These are phyloP conservation scores for Melinaea menophilus DNA, from an alignment of 2,888 invertebrate genomes.

Conservation along the genomic window DNA sequence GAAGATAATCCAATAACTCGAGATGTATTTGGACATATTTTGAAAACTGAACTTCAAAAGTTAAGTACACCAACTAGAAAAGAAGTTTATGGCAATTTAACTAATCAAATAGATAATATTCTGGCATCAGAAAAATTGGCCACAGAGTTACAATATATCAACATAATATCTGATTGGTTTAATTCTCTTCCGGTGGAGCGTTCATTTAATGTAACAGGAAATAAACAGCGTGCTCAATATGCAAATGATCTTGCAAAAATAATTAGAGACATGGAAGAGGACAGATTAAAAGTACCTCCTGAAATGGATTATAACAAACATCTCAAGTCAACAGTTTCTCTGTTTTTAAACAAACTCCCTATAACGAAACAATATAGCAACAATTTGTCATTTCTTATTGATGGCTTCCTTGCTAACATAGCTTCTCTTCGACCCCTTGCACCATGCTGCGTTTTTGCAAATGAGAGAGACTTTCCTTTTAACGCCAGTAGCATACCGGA, in stretches of 20 bases:
- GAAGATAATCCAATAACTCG: conserved; percentile 45
- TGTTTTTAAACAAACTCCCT: conserved; percentile 19
- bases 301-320: conserved; percentile 1
- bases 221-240: conserved; percentile 45
- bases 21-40: conserved; percentile 44
- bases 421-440: not conserved
- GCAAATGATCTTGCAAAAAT: conserved; percentile 48
- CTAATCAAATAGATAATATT: conserved; percentile 29
- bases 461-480: conserved; percentile 10
- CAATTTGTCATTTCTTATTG: conserved; percentile 9
- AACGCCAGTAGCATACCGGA: conserved; percentile 19
- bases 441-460: conserved; percentile 13
- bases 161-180: conserved; percentile 56
- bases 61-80: conserved; percentile 38
- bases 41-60: conserved; percentile 47
- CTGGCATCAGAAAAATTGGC: conserved; percentile 37
- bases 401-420: conserved; percentile 17
- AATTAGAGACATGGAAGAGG: conserved; percentile 45
- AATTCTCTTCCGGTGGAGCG: conserved; percentile 35
- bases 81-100: conserved; percentile 41
- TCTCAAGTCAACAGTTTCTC: conserved; percentile 14
- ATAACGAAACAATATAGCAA: conserved; percentile 14
- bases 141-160: conserved; percentile 50
- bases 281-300: not conserved
- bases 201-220: conserved; percentile 38